Evolutionary conservation across 2,888 invertebrate genomes (phyloP).

Genomic region (Ectemnius lituratus): DNA sequence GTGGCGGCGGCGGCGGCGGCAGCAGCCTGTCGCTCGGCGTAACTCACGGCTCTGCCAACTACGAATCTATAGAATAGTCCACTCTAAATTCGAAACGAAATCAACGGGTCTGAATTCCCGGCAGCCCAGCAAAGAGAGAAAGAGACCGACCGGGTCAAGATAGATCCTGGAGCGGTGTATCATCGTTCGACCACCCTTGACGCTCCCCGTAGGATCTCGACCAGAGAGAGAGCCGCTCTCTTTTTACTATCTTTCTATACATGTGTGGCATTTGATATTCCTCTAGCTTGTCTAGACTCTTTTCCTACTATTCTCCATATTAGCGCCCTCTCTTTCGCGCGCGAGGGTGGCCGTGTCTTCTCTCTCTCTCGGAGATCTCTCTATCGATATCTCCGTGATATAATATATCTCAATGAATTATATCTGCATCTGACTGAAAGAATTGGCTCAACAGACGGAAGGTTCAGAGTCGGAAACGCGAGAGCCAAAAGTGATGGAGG

Average conservation of each 20-base stretch:
- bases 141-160: slow-evolving; percentile 28
- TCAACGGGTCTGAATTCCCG: slow-evolving; percentile 53
- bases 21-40: slow-evolving; percentile 55
- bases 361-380: not conserved
- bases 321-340: slow-evolving; percentile 14
- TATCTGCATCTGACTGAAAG: not conserved
- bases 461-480: not conserved
- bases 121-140: slow-evolving; percentile 25
- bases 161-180: slow-evolving; percentile 24
- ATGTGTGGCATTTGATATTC: not conserved
- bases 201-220: not conserved
- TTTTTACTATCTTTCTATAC: too few relatives aligned
- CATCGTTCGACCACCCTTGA: not conserved
- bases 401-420: not conserved
- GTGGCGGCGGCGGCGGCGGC: not conserved
- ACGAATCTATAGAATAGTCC: slow-evolving; percentile 67
- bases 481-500: slow-evolving; percentile 9
- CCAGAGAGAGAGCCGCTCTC: too few relatives aligned
- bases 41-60: slow-evolving; percentile 59
- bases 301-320: not conserved
- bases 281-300: not conserved
- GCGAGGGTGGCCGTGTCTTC: not conserved
- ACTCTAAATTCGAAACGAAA: slow-evolving; percentile 77
- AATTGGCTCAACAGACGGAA: not conserved
- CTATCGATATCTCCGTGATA: slow-evolving; percentile 12